Base-by-base conservation (phyloP, 2,113 vertebrate species). In the Rhipidura dahli region DNA sequence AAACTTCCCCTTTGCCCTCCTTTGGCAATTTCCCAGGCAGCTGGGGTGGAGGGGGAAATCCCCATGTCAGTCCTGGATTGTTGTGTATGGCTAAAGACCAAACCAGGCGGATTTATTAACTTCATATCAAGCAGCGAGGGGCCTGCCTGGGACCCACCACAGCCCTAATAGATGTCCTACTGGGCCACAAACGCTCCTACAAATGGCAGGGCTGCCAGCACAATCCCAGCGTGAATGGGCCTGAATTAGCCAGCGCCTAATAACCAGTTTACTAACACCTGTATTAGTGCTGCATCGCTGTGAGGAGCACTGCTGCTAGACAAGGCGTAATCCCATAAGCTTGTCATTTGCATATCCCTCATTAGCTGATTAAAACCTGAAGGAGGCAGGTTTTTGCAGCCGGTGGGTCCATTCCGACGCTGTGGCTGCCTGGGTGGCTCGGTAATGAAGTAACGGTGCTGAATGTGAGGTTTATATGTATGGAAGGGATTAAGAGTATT, bases 261-360 rank as follows among this genome's bases (percentile, higher is more conserved):
- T 98, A 98, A 96, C 97, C 98, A 98, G 97, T 99, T 99, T 98
- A 98, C 98, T 97, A 98, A 99, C 99, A 99, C 99, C 99, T 99
- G 99, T 99, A 99, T 99, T 98, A 99, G 98, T 94, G 89, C 96
- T 98, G 98, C 97, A 95, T 88, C 96, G 72, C 98, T 93, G 98
- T 82, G 92, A 98, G 98, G 98, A 97, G 98, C 97, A 49, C 98
- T 97, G 98, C 98, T 98, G 98, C 94, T 93, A 78, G 98, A 99
- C 99, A 98, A 98, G 98, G 95, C 72, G 24, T 99, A 99, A 99
- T 99, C 99, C 98, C 97, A 98, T 99, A 99, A 99, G 97, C 98
- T 98, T 65, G 71, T 87, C 97, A 99, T 99, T 99, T 99, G 98
- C 99, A 99, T 99, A 98, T 93, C 98, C 97, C 97, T 98, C 98